A percentile compares a stretch with the other conserved stretches of the same genome.
Evolutionary conservation across 2,797 vertebrate genomes (phyloP).

Genomic region (Oreochromis grahami): DNA sequence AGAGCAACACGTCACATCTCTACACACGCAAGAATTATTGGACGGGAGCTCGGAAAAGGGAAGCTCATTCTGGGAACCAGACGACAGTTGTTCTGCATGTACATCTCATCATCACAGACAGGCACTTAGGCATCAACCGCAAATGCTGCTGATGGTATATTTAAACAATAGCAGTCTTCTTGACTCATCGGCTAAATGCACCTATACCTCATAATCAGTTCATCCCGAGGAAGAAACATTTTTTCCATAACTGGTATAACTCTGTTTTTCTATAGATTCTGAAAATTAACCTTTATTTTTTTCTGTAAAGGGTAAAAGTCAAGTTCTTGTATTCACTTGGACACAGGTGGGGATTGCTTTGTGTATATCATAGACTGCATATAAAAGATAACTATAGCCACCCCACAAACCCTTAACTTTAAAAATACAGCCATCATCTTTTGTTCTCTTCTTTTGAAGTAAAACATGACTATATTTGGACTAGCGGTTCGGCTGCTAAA

Average conservation of each 20-base stretch:
- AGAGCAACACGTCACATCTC: slow-evolving; percentile 58
- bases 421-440: not conserved
- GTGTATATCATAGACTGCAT: not conserved
- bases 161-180: not conserved
- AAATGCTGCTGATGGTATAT: slow-evolving; percentile 27
- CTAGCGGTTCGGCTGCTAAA: no score
- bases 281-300: not conserved
- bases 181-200: not conserved
- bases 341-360: not conserved
- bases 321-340: not conserved
- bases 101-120: slow-evolving; percentile 34
- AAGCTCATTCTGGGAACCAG: slow-evolving; percentile 38
- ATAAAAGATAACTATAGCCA: not conserved
- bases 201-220: not conserved
- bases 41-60: slow-evolving; percentile 59
- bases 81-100: slow-evolving; percentile 29
- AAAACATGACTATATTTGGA: not conserved
- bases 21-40: slow-evolving; percentile 59
- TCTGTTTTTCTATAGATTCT: not conserved
- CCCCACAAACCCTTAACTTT: not conserved
- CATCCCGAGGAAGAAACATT: not conserved
- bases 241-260: not conserved
- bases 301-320: not conserved
- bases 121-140: slow-evolving; percentile 12
- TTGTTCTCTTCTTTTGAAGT: not conserved